A percentile compares a stretch with the other conserved stretches of the same genome.
Evolutionary conservation across 2,797 vertebrate species (phyloP).

Genomic region (Nannoperca australis): DNA sequence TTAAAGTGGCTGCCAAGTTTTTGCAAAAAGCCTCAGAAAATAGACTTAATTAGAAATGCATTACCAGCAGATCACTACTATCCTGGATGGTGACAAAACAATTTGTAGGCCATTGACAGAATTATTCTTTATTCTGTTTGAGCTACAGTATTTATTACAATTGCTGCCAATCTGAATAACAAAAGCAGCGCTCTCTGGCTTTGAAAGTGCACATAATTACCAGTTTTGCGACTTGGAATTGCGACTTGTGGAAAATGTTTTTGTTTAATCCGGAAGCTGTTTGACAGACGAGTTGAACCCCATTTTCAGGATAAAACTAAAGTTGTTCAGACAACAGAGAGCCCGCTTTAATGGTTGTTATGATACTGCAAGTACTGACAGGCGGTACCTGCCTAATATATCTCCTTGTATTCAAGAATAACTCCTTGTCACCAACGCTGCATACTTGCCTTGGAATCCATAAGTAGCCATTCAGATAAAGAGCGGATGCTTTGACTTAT

Average conservation of each 20-base stretch:
- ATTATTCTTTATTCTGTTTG: constrained; percentile 31
- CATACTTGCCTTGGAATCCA: constrained; percentile 11
- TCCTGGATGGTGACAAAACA: constrained; percentile 41
- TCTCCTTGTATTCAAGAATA: constrained; percentile 4
- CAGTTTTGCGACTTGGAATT: not conserved
- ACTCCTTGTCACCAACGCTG: constrained; percentile 12
- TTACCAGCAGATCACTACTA: constrained; percentile 50
- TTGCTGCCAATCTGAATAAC: constrained; percentile 16
- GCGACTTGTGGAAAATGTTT: not conserved
- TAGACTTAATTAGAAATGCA: constrained; percentile 68
- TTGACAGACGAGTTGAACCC: not conserved
- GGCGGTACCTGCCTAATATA: not conserved
- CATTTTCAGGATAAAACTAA: not conserved
- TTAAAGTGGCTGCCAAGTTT: constrained; percentile 71
- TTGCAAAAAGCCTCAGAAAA: constrained; percentile 48
- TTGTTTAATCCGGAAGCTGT: not conserved
- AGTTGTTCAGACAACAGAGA: not conserved
- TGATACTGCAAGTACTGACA: not conserved
- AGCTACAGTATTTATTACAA: constrained; percentile 21
- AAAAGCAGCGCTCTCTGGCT: constrained; percentile 9
- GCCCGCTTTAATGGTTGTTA: not conserved
- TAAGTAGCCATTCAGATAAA: not conserved
- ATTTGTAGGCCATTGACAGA: constrained; percentile 25
- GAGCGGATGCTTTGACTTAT: constrained; percentile 45
- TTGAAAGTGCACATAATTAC: constrained; percentile 35